Conservation (phyloP, 2,888 invertebrate genomes). For the Prenolepis imparis region DNA sequence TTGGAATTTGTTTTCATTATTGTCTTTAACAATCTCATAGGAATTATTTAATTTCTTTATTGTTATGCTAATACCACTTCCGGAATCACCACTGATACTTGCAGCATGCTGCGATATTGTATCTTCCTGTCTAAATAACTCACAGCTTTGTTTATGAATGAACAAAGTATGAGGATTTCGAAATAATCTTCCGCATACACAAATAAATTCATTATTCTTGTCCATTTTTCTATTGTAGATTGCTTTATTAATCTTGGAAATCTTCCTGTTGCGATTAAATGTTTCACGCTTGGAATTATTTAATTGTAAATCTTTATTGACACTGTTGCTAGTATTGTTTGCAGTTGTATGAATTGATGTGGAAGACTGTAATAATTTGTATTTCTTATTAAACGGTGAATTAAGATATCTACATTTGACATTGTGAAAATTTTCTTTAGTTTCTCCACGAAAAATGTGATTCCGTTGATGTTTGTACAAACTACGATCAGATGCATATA, state of each 20-base stretch:
- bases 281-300: neutral
- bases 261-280: neutral
- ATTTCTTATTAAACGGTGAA: conserved; percentile 62
- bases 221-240: conserved; percentile 32
- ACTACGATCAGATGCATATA: conserved; percentile 58
- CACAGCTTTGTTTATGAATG: conserved; percentile 79
- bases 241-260: neutral
- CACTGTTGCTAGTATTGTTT: neutral
- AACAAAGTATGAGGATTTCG: conserved; percentile 78
- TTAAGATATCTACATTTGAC: conserved; percentile 68
- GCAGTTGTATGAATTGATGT: neutral
- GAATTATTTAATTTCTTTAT: conserved; percentile 84
- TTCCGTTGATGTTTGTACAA: conserved; percentile 61
- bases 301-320: neutral
- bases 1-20: conserved; percentile 69
- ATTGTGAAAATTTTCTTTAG: conserved; percentile 74
- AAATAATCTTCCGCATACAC: conserved; percentile 80
- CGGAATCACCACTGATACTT: conserved; percentile 78
- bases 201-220: conserved; percentile 60
- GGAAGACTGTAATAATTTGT: neutral
- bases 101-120: conserved; percentile 47
- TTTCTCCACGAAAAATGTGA: conserved; percentile 74
- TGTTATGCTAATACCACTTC: conserved; percentile 82
- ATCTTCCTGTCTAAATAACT: conserved; percentile 24
- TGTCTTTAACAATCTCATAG: conserved; percentile 82